phyloP scores from a whole-genome alignment of 2,888 invertebrate species.

The Hirtodrosophila cameraria region DNA sequence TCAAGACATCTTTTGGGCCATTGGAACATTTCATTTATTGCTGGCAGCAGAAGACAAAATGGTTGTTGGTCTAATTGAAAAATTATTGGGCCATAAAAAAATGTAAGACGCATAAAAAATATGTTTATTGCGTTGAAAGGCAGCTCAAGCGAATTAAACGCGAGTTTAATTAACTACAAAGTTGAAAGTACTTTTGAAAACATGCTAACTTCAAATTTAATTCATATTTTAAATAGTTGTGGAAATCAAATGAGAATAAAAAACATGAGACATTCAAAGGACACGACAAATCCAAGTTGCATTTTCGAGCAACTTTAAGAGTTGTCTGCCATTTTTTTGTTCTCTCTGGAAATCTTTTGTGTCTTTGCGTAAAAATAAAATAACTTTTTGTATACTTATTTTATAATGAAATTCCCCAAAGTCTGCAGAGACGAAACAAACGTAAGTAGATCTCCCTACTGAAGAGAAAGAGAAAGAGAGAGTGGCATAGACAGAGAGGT shows the following conservation, averaged over 20 bases:
- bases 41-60: slow-evolving; percentile 60
- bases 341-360: slow-evolving; percentile 65
- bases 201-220: slow-evolving; percentile 37
- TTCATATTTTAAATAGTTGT: slow-evolving; percentile 73
- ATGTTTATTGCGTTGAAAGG: slow-evolving; percentile 51
- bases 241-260: slow-evolving; percentile 33
- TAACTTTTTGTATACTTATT: slow-evolving; percentile 71
- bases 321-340: slow-evolving; percentile 26
- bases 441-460: neutral
- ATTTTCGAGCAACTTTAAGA: slow-evolving; percentile 36
- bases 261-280: slow-evolving; percentile 45
- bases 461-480: slow-evolving; percentile 1
- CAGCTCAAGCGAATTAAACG: slow-evolving; percentile 44
- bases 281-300: slow-evolving; percentile 18
- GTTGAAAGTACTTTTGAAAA: slow-evolving; percentile 70
- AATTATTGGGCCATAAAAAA: slow-evolving; percentile 79
- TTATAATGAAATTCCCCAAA: slow-evolving; percentile 76
- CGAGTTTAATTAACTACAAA: slow-evolving; percentile 72
- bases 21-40: slow-evolving; percentile 75
- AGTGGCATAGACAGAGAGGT: neutral
- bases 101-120: slow-evolving; percentile 69
- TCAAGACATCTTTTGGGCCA: slow-evolving; percentile 27
- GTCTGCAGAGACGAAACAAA: slow-evolving; percentile 56
- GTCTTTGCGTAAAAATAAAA: slow-evolving; percentile 51
- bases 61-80: slow-evolving; percentile 73